Percentiles rank a stretch among this genome's conserved stretches.
These are phyloP conservation scores for Gymnosoma rotundatum DNA, from an alignment of 2,888 invertebrate species.

Conservation along the genomic window DNA sequence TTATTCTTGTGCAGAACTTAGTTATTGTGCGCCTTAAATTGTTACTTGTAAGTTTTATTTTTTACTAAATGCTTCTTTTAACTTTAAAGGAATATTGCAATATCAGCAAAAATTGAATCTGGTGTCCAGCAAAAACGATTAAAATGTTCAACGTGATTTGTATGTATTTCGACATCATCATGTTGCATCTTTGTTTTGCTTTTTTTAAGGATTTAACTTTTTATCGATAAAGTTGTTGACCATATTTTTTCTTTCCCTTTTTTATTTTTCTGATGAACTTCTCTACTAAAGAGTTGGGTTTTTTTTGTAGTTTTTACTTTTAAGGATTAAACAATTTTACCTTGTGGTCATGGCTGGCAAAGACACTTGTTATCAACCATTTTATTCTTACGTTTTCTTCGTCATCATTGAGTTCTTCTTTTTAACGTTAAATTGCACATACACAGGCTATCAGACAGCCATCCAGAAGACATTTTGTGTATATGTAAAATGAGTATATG, in stretches of 20 bases:
- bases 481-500: not conserved
- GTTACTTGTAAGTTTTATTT: not conserved
- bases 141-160: conserved; percentile 15
- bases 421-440: not conserved
- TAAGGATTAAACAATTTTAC: conserved; percentile 61
- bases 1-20: no score
- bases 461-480: conserved; percentile 8
- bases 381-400: conserved; percentile 28
- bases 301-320: conserved; percentile 38
- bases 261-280: conserved; percentile 32
- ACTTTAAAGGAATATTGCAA: conserved; percentile 42
- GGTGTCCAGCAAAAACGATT: conserved; percentile 19
- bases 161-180: conserved; percentile 1
- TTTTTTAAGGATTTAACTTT: conserved; percentile 58
- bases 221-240: conserved; percentile 65
- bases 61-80: conserved; percentile 26
- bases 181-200: conserved; percentile 8
- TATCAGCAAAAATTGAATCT: conserved; percentile 65
- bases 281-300: conserved; percentile 27
- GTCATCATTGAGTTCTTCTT: conserved; percentile 10
- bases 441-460: not conserved
- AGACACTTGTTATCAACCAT: conserved; percentile 50
- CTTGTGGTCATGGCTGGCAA: conserved; percentile 58
- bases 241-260: conserved; percentile 23
- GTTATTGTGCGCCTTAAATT: conserved; percentile 1